Conservation (phyloP, 2,113 vertebrate genomes). For the Paramisgurnus dabryanus region DNA sequence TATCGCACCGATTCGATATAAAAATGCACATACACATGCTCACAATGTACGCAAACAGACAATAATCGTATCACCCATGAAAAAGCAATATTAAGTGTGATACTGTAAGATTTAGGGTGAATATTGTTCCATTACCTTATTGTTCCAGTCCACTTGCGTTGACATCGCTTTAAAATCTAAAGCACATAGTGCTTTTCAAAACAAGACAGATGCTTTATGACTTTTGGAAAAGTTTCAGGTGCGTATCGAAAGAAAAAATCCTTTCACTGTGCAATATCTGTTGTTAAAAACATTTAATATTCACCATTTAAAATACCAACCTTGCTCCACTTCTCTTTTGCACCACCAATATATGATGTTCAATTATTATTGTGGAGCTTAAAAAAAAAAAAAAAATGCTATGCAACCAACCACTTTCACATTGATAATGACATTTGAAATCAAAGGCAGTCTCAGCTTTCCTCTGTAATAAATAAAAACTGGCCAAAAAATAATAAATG, state of each 20-base stretch:
- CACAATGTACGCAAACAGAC: constrained; percentile 10
- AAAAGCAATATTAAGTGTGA: background rate
- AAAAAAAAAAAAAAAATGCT: background rate
- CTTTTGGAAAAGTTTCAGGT: no score
- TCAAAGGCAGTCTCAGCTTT: constrained; percentile 9
- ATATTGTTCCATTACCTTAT: no score
- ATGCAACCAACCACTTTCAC: constrained; percentile 23
- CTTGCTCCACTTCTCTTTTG: constrained; percentile 4
- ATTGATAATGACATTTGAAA: constrained; percentile 19
- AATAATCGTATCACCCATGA: background rate
- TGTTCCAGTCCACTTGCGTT: no score
- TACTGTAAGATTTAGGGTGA: background rate
- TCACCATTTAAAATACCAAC: background rate
- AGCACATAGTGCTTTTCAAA: no score
- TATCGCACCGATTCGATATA: constrained; percentile 41
- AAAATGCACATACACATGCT: background rate
- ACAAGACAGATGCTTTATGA: no score
- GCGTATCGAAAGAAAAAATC: background rate
- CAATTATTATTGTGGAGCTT: background rate
- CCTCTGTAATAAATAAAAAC: background rate
- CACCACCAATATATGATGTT: constrained; percentile 15
- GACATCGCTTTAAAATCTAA: no score
- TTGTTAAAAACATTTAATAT: constrained; percentile 1
- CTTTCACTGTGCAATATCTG: background rate
- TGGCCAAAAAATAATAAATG: background rate